Evolutionary conservation across 2,888 invertebrate genomes (phyloP).

Genomic region (Ptychoptera albimana): DNA sequence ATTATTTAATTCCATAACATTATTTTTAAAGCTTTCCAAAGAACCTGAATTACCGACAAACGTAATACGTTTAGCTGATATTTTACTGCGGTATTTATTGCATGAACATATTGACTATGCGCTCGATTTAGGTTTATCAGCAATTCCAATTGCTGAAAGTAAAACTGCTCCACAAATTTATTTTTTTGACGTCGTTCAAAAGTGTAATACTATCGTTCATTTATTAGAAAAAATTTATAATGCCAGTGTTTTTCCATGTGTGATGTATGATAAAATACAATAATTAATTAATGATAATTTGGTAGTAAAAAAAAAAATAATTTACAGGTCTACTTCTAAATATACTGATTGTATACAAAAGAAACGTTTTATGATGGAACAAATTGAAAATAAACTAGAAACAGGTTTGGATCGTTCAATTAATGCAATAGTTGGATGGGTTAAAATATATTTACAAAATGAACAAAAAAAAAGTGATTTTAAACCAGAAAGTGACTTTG

Average conservation of each 20-base stretch:
- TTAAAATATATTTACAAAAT: constrained; percentile 70
- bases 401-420: constrained; percentile 73
- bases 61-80: constrained; percentile 66
- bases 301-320: neutral
- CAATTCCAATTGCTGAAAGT: constrained; percentile 77
- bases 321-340: constrained; percentile 62
- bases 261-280: constrained; percentile 43
- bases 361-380: constrained; percentile 71
- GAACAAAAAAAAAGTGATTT: constrained; percentile 95
- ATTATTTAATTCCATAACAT: constrained; percentile 1
- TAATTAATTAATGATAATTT: neutral
- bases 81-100: constrained; percentile 67
- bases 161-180: constrained; percentile 76
- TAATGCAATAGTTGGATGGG: constrained; percentile 80
- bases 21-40: constrained; percentile 48
- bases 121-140: constrained; percentile 78
- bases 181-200: constrained; percentile 85
- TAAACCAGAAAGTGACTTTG: constrained; percentile 72
- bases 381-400: constrained; percentile 83
- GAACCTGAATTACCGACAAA: constrained; percentile 61
- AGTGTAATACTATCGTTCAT: constrained; percentile 85
- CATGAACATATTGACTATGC: constrained; percentile 95
- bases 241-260: constrained; percentile 74
- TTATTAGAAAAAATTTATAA: constrained; percentile 85
- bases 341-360: constrained; percentile 79